Evolutionary conservation across 2,113 vertebrate species (phyloP), one percentile per base, ranked within the genome.

Genomic region (Polypterus senegalus): DNA sequence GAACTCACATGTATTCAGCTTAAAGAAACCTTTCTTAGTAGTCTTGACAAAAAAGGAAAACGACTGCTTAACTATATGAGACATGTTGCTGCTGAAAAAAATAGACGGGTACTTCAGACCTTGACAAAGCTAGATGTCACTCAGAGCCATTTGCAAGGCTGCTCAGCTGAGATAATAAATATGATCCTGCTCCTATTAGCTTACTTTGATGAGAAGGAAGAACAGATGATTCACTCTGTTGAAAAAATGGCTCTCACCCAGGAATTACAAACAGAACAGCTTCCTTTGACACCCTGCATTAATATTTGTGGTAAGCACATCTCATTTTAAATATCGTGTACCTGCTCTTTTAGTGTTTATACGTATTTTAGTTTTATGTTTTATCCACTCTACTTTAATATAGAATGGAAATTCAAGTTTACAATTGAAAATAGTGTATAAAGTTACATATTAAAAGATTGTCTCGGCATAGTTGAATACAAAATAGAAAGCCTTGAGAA

Each of bases 231-330:
- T 5, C 47, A 65, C 43, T 64, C 59, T 59, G 64, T 67, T 1
- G 64, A 75, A 46, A 44, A 65, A 6, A 70, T 59, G 46, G 59
- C 59, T 44, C 53, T 63, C 52, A 60, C 61, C 57, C 52, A 66
- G 46, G 63, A 71, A 6, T 55, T 67, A 45, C 46, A 67, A 4
- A 46, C 67, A 55, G 62, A 71, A 57, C 58, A 11, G 47, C 27
- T 74, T 58, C 66, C 68, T 52, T 58, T 61, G 60, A 69, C 63
- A 49, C 69, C 74, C 47, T 62, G 65, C 46, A 61, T 76, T 45
- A 65, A 70, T 71, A 69, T 74, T 9, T 72, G 63, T 72, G 68
- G 71, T 69, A 63, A 70, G 64, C 47, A 10, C 4, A 49, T 62
- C n/a, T n/a, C n/a, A n/a, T n/a, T n/a, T n/a, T n/a, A n/a, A n/a